Base-by-base conservation (phyloP, 2,113 vertebrate species). In the Antechinus stuartii region DNA sequence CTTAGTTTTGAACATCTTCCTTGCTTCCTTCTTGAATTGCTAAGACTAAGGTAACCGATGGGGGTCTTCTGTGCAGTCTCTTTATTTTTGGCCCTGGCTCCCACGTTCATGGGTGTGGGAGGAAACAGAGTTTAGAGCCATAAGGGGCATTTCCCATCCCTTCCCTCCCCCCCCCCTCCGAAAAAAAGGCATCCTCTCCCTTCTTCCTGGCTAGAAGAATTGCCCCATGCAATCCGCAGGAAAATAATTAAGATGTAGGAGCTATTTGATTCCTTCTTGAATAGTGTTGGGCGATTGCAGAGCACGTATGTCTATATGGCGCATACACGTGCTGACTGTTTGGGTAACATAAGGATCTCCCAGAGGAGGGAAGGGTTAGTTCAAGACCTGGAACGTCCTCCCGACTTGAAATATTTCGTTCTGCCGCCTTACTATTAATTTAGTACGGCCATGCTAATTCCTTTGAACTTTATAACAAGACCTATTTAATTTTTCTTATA, bases 371-470 rank as follows among this genome's bases (percentile, higher is more conserved):
- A 76, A 50, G 30, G 95, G 94, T 96, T 95, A 89, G 95, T 91
- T 26, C 12, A n/a, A 61, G 52, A 52, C 90, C 90, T 19, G 61
- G 89, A 76, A 52, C 42, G 49, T 19, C 46, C 26, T 47, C 91
- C 89, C 90, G 8, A 96, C 94, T 92, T 89, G 12, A 91, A 94
- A 57, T 91, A 89, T 93, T 96, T 94, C 42, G 94, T 93, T 95
- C 94, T 56, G 50, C 56, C 61, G 94, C 90, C 96, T 93, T 95
- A 91, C 52, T 56, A 89, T 97, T 95, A 95, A 96, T 98, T 97
- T 96, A 95, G 96, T 54, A 94, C 1, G 92, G 84, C 92, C 94
- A 96, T 97, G 96, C 90, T 92, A 93, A 95, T 96, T 97, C 96
- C 94, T 96, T 94, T 35, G 90, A 93, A 95, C 96, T 94, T 93